Evolutionary conservation across 2,113 vertebrate species (phyloP).

Genomic region (Tor tambroides): DNA sequence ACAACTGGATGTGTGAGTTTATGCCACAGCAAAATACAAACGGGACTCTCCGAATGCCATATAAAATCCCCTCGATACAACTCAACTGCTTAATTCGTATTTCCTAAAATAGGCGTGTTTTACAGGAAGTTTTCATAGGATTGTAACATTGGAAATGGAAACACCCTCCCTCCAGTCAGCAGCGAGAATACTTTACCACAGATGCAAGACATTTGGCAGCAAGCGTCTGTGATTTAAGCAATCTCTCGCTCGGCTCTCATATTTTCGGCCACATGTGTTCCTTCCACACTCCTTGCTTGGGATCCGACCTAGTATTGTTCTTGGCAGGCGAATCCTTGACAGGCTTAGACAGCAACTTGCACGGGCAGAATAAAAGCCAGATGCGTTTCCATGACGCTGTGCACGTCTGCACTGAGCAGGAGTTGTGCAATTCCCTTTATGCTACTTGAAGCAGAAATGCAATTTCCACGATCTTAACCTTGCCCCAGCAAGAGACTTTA

Average conservation of each 20-base stretch:
- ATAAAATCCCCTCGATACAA: not conserved
- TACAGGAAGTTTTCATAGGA: constrained; percentile 44
- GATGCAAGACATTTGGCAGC: constrained; percentile 52
- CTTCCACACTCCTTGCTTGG: constrained; percentile 24
- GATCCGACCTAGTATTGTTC: constrained; percentile 49
- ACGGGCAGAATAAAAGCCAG: constrained; percentile 56
- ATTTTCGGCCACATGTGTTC: constrained; percentile 40
- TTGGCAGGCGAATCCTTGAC: constrained; percentile 49
- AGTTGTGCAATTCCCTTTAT: constrained; percentile 49
- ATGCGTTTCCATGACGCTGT: constrained; percentile 63
- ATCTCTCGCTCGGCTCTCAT: constrained; percentile 39
- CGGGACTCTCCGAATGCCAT: not conserved
- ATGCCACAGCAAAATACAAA: not conserved
- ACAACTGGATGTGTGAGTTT: not conserved
- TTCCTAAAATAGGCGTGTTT: constrained; percentile 42
- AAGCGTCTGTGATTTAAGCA: constrained; percentile 45
- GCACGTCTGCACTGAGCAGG: constrained; percentile 52
- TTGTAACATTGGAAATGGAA: constrained; percentile 32
- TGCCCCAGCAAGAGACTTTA: constrained; percentile 42
- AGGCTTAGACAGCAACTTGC: constrained; percentile 54
- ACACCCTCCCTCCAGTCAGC: constrained; percentile 39
- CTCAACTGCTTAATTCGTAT: not conserved
- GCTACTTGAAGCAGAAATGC: constrained; percentile 41
- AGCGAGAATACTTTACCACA: constrained; percentile 48
- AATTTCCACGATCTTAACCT: constrained; percentile 55